phyloP scores from a whole-genome alignment of 1,140 invertebrate genomes.

The Reticulitermes speratus region DNA sequence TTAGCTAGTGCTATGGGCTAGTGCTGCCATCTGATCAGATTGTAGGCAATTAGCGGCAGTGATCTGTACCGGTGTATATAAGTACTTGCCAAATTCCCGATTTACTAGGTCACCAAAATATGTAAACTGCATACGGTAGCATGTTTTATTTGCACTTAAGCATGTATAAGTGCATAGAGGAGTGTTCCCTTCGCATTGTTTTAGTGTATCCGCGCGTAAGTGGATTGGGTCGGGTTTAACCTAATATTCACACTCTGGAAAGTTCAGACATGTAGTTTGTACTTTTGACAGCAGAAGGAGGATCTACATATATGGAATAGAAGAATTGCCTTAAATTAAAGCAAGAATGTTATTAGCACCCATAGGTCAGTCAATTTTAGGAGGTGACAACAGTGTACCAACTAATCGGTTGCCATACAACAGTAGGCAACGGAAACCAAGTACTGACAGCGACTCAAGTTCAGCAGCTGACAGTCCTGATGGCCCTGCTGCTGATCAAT shows the following conservation, averaged over 20 bases:
- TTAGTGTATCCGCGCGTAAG: neutral
- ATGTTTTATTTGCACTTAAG: neutral
- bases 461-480: conserved; percentile 36
- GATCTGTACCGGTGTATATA: neutral
- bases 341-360: conserved; percentile 11
- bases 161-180: neutral
- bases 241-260: neutral
- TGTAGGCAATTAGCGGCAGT: neutral
- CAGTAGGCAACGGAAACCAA: conserved; percentile 37
- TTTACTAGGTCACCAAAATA: neutral
- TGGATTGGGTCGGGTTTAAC: neutral
- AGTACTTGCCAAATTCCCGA: neutral
- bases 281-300: neutral
- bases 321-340: neutral
- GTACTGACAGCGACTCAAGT: conserved; percentile 40
- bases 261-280: neutral
- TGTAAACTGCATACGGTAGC: neutral
- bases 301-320: neutral
- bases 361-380: conserved; percentile 8
- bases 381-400: conserved; percentile 27
- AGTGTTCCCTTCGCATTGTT: neutral
- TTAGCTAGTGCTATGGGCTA: neutral
- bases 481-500: conserved; percentile 42
- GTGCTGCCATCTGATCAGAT: neutral
- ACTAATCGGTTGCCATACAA: conserved; percentile 35